These are phyloP conservation scores for Sturnira hondurensis DNA, from an alignment of 2,113 vertebrate genomes.

Conservation along the genomic window DNA sequence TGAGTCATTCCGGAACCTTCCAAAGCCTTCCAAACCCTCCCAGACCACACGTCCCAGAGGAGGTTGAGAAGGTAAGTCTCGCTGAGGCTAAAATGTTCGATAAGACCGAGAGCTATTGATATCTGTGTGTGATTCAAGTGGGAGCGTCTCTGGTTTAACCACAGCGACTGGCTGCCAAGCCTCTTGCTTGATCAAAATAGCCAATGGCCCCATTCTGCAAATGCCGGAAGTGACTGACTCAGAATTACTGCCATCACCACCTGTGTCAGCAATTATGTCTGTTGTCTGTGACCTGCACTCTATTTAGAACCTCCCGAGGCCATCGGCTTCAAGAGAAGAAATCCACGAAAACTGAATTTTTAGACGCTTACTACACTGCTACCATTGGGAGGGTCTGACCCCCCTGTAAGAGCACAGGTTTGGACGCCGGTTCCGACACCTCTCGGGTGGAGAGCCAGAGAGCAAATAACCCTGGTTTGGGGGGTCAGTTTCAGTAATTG, in stretches of 20 bases:
- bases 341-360: background rate
- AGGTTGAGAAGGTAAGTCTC: background rate
- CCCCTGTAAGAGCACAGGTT: background rate
- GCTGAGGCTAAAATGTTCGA: slow-evolving; percentile 18
- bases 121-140: background rate
- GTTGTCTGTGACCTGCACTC: background rate
- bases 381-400: background rate
- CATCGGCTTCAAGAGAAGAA: background rate
- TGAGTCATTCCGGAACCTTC: background rate
- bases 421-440: background rate
- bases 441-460: background rate
- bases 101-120: background rate
- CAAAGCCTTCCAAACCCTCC: background rate
- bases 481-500: background rate
- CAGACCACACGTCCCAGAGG: background rate
- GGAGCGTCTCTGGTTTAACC: background rate
- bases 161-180: background rate
- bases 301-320: background rate
- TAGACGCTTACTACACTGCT: background rate
- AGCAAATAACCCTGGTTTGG: background rate
- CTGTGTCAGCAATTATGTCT: background rate
- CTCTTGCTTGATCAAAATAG: slow-evolving; percentile 16
- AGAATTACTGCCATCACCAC: background rate
- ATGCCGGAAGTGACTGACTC: background rate
- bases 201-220: background rate